These are phyloP conservation scores for Triplophysa tibetana DNA, from an alignment of 2,113 vertebrate species.

Conservation along the genomic window DNA sequence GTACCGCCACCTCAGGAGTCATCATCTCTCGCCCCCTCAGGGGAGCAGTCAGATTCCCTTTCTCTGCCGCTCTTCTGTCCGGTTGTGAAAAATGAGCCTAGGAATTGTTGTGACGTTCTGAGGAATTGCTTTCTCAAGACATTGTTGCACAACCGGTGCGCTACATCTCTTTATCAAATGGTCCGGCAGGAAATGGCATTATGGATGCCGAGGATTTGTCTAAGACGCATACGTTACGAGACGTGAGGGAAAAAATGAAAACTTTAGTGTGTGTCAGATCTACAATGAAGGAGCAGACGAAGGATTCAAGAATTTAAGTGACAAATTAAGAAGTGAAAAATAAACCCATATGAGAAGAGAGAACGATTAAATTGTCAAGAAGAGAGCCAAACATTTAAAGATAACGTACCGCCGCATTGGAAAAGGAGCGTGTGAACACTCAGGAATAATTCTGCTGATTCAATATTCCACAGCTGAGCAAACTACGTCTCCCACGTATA, in stretches of 20 bases:
- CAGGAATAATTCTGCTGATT: constrained; percentile 9
- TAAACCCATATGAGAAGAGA: constrained; percentile 7
- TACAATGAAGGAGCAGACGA: not conserved
- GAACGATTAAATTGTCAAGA: constrained; percentile 46
- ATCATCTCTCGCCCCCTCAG: constrained; percentile 35
- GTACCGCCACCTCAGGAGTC: constrained; percentile 49
- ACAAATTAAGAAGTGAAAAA: constrained; percentile 2
- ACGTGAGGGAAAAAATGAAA: not conserved
- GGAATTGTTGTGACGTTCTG: constrained; percentile 69
- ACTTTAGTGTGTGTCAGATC: not conserved
- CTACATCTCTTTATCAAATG: constrained; percentile 63
- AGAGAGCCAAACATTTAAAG: constrained; percentile 16
- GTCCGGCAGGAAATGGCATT: constrained; percentile 47
- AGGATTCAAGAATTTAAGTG: not conserved
- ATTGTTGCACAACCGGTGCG: constrained; percentile 58
- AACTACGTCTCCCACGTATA: not conserved
- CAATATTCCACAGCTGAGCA: constrained; percentile 14
- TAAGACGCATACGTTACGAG: constrained; percentile 16
- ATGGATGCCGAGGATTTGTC: constrained; percentile 38
- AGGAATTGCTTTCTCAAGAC: constrained; percentile 71
- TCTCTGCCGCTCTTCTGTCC: constrained; percentile 46
- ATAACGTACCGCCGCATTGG: not conserved
- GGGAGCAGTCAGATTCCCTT: constrained; percentile 39
- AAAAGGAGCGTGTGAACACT: not conserved
- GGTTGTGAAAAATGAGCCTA: constrained; percentile 68